These are phyloP conservation scores for Anhinga anhinga DNA, from an alignment of 2,113 vertebrate genomes.

Conservation along the genomic window DNA sequence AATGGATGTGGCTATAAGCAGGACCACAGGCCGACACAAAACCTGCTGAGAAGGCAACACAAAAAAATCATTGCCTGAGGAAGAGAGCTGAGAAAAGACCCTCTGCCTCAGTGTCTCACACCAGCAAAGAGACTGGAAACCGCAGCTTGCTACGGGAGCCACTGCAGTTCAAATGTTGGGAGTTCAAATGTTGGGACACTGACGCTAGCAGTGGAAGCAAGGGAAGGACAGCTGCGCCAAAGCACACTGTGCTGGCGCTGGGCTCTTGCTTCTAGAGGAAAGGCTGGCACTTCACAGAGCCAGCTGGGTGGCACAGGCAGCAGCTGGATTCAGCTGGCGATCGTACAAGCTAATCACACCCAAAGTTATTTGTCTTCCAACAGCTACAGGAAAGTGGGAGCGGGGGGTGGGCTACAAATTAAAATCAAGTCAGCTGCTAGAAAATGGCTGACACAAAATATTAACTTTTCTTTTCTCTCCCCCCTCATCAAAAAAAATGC, in stretches of 20 bases:
- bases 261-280: background rate
- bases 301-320: background rate
- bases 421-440: background rate
- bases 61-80: background rate
- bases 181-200: background rate
- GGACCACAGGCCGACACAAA: background rate
- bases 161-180: fast-evolving
- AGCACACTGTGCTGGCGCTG: fast-evolving
- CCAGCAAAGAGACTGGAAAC: background rate
- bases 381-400: background rate
- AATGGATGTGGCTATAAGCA: background rate
- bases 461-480: background rate
- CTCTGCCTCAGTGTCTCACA: background rate
- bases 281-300: background rate
- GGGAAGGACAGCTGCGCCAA: background rate
- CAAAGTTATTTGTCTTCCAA: background rate
- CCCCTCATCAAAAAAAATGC: background rate
- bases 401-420: background rate
- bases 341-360: background rate
- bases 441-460: background rate
- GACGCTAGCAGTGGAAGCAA: background rate
- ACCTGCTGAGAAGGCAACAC: background rate
- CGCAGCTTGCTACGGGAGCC: background rate
- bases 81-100: background rate
- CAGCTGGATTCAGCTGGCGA: background rate